Evolutionary conservation across 2,888 invertebrate genomes (phyloP).

Genomic region (Tenthredo distinguenda): DNA sequence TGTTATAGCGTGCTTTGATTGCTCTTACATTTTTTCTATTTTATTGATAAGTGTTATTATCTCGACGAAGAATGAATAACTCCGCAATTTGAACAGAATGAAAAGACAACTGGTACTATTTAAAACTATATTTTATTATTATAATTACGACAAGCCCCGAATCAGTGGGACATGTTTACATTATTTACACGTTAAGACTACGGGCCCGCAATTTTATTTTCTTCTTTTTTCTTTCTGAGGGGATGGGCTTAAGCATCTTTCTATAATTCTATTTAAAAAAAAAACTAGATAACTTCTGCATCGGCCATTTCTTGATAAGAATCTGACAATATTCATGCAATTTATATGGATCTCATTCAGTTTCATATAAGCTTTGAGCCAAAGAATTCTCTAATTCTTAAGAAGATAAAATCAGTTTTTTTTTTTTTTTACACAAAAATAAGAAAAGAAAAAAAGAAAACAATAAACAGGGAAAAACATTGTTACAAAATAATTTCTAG

Average conservation of each 20-base stretch:
- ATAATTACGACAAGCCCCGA: constrained; percentile 56
- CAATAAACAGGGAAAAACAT: neutral
- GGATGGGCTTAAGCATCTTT: constrained; percentile 56
- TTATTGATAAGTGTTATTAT: neutral
- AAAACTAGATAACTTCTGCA: neutral
- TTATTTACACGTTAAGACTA: constrained; percentile 70
- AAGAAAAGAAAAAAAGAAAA: neutral
- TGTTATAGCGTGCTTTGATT: neutral
- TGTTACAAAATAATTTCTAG: neutral
- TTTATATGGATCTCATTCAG: neutral
- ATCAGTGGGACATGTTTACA: constrained; percentile 69
- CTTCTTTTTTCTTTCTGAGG: constrained; percentile 12
- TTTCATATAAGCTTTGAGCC: neutral
- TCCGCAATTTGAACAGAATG: neutral
- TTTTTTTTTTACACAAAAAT: neutral
- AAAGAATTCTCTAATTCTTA: neutral
- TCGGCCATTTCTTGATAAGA: constrained; percentile 57
- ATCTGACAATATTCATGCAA: constrained; percentile 6
- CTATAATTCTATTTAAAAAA: constrained; percentile 24
- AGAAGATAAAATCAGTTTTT: neutral
- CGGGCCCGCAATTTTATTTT: constrained; percentile 53
- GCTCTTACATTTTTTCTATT: neutral
- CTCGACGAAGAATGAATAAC: neutral
- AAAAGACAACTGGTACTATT: constrained; percentile 56
- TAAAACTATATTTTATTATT: constrained; percentile 68